Base-by-base conservation (phyloP, 2,888 invertebrate genomes). In the Eupithecia vulgata region DNA sequence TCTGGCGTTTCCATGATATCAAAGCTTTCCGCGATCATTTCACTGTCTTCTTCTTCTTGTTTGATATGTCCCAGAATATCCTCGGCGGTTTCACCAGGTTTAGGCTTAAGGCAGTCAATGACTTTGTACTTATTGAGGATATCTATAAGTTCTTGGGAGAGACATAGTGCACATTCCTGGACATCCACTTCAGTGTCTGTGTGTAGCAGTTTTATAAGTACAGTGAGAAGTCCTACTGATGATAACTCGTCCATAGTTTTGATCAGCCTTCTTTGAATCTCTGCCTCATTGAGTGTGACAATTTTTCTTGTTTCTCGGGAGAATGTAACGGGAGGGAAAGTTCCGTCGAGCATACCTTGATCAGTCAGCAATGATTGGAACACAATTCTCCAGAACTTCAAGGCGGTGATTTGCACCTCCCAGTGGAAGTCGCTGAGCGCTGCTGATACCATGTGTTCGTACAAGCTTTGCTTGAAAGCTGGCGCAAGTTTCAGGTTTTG, bases 311-410 rank as follows among this genome's bases (percentile, higher is more conserved):
- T 94, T 86, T 97, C 97, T 83, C 96, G 96, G 0, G 97, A 97
- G 86, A 97, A 97, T 0, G 97, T 97, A 0, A 97, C 96, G 0
- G 95, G 95, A 0, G 97, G 97, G 87, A 97, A 97, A 0, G 92
- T 95, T 0, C 97, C 97, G 84, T 98, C 97, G 15, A 97, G 95
- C 97, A 97, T 97, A n/a, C 97, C 97, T 89, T 97, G 97, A 82
- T 97, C 95, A 0, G 94, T 95, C 12, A 97, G 90, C 70, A 96
- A 95, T 0, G 95, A 95, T 35, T 95, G 93, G 64, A 97, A 96
- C 34, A 97, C 96, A 15, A 95, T 91, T 71, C 95, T 95, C 97
- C 97, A 98, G 83, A 97, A 97, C 73, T 95, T 92, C 1, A 98
- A 85, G 0, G 97, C 96, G 71, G 95, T 95, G 0, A 96, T 90